Conservation (phyloP, 2,113 vertebrate species). For the Plestiodon gilberti region DNA sequence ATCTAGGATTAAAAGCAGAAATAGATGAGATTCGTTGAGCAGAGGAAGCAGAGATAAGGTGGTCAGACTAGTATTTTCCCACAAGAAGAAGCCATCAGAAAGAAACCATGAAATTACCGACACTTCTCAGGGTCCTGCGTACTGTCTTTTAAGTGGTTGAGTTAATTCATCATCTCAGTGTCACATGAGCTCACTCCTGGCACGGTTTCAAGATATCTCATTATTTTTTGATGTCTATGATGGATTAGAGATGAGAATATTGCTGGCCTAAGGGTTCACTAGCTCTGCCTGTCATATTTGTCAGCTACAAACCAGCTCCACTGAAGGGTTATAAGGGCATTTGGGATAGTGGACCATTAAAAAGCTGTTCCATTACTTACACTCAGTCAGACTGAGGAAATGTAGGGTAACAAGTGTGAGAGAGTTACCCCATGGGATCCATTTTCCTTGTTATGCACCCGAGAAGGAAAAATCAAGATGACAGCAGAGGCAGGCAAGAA, state of each 20-base stretch:
- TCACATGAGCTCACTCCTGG: constrained; percentile 71
- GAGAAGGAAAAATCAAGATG: constrained; percentile 52
- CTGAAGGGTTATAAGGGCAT: constrained; percentile 60
- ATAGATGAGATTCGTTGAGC: not conserved
- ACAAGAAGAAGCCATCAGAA: not conserved
- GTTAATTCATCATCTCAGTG: constrained; percentile 71
- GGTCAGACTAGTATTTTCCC: not conserved
- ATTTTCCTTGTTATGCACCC: constrained; percentile 58
- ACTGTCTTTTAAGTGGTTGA: constrained; percentile 60
- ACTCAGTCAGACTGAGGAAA: constrained; percentile 61
- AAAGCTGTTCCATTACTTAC: constrained; percentile 67
- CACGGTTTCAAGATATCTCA: constrained; percentile 71
- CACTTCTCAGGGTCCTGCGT: constrained; percentile 4
- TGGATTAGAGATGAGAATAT: constrained; percentile 75
- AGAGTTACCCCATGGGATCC: constrained; percentile 61
- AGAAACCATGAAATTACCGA: constrained; percentile 33
- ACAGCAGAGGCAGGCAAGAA: constrained; percentile 55
- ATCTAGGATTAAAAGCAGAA: constrained; percentile 37
- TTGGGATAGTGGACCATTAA: constrained; percentile 65
- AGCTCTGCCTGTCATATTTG: constrained; percentile 69
- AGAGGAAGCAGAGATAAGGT: constrained; percentile 6
- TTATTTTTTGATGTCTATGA: constrained; percentile 77
- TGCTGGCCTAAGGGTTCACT: constrained; percentile 70
- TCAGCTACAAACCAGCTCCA: constrained; percentile 68
- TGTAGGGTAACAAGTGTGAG: constrained; percentile 64